Evolutionary conservation across 1,140 invertebrate genomes (phyloP), one percentile per base, ranked within the genome.

Genomic region (Spodoptera litura): DNA sequence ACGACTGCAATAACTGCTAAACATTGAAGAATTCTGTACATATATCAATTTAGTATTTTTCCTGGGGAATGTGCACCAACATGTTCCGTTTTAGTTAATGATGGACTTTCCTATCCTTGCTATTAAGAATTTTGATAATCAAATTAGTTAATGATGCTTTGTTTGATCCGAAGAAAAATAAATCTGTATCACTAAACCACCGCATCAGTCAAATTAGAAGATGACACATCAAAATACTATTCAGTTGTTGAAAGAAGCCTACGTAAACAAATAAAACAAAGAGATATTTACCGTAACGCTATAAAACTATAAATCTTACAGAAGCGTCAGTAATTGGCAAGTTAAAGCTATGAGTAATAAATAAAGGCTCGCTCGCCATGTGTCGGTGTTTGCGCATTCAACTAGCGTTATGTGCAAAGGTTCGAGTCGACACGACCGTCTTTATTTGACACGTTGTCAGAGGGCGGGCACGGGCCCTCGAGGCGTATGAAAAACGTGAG

Each of bases 401-500:
- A 78, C 80, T 81, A 81, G 74, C 78, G 59, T 68, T 87, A 85
- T 87, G 82, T 88, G 83, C 80, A 91, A 82, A 89, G 86, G 85
- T 84, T 68, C 68, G 78, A 78, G 62, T 73, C 55, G 81, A 75
- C 78, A 78, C 80, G 66, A 49, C 66, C 49, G 83, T 88, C 89
- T 89, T 88, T 88, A 84, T 87, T 88, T 87, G 84, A 93, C 88
- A 90, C 92, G 88, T 81, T 81, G 82, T 93, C 86, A 85, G 83
- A 89, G 88, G 85, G 84, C 83, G 82, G 58, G 25, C 62, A 44
- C 38, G 35, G 81, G 31, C 83, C 84, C 85, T 82, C 88, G 85
- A 87, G 88, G 91, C 90, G 90, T 88, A 93, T 91, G 92, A 93
- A 91, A 91, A 92, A 90, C 89, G 91, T 88, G 89, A 92, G 92